Evolutionary conservation across 2,797 vertebrate genomes (phyloP).

Genomic region (Cirrhinus mrigala): DNA sequence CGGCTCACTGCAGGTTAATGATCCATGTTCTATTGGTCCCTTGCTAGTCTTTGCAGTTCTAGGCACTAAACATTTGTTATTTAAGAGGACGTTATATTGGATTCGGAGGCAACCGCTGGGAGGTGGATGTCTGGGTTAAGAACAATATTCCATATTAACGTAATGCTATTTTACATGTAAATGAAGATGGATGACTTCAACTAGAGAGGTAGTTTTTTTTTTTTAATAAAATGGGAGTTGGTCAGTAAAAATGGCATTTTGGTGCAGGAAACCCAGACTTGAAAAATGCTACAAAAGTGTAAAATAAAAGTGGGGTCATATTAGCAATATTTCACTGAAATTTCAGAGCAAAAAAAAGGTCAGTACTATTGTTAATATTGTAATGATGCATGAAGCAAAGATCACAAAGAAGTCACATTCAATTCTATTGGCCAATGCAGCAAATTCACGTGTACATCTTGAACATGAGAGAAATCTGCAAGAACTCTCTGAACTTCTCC

Average conservation of each 20-base stretch:
- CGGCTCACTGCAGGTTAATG: constrained; percentile 17
- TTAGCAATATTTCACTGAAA: not conserved
- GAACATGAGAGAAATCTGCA: not conserved
- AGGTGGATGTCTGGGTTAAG: constrained; percentile 29
- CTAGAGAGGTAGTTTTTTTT: not conserved
- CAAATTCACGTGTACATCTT: not conserved
- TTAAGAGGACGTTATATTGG: not conserved
- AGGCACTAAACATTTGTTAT: constrained; percentile 28
- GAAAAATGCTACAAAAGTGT: not conserved
- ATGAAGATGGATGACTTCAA: constrained; percentile 9
- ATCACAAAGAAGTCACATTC: not conserved
- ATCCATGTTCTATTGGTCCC: constrained; percentile 23
- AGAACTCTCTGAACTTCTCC: not conserved
- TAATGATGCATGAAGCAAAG: not conserved
- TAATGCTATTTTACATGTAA: not conserved
- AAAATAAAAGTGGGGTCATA: not conserved
- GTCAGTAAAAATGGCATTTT: not conserved
- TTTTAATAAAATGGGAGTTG: not conserved
- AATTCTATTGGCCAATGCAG: not conserved
- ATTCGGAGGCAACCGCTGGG: constrained; percentile 22
- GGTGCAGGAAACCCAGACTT: not conserved
- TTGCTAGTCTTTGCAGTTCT: not conserved
- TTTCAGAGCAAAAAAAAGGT: not conserved
- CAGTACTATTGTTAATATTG: not conserved
- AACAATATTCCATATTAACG: not conserved